These are phyloP conservation scores for Quadriops clusia DNA, from an alignment of 2,888 invertebrate species.

Conservation along the genomic window DNA sequence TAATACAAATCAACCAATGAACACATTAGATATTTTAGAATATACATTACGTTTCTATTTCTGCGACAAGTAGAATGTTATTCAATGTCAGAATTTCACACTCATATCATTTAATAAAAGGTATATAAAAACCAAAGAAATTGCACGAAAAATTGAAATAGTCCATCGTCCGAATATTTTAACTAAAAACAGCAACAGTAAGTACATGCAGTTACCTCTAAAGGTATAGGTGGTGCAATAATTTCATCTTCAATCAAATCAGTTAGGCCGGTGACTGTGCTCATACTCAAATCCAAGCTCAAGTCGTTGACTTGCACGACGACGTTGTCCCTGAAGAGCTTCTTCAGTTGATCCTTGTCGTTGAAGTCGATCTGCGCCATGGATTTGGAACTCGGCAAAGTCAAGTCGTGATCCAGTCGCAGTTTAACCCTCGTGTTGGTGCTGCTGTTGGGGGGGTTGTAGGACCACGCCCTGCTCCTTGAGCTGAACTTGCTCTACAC, in stretches of 20 bases:
- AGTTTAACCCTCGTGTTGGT: conserved; percentile 45
- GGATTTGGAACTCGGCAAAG: conserved; percentile 31
- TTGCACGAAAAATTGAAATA: background rate
- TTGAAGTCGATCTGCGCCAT: conserved; percentile 32
- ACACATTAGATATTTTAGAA: too few species aligned
- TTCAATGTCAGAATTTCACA: conserved; percentile 6
- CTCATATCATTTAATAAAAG: conserved; percentile 2
- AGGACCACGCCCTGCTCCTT: conserved; percentile 69
- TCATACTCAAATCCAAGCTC: conserved; percentile 61
- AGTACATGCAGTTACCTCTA: conserved; percentile 65
- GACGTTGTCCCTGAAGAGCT: conserved; percentile 42
- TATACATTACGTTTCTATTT: too few species aligned
- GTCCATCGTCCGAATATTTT: background rate
- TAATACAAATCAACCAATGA: too few species aligned
- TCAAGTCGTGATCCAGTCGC: conserved; percentile 48
- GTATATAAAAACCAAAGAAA: conserved; percentile 1
- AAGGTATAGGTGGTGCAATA: conserved; percentile 65
- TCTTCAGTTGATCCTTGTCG: conserved; percentile 35
- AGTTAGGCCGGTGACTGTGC: conserved; percentile 66
- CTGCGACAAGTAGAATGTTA: too few species aligned
- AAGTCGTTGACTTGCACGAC: conserved; percentile 56
- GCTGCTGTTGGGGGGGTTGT: conserved; percentile 44
- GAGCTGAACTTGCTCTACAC: conserved; percentile 67
- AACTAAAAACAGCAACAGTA: conserved; percentile 15
- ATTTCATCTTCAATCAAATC: conserved; percentile 85